Evolutionary conservation across 2,888 invertebrate species (phyloP), one percentile per base, ranked within the genome.

Genomic region (Ethmia dodecea): DNA sequence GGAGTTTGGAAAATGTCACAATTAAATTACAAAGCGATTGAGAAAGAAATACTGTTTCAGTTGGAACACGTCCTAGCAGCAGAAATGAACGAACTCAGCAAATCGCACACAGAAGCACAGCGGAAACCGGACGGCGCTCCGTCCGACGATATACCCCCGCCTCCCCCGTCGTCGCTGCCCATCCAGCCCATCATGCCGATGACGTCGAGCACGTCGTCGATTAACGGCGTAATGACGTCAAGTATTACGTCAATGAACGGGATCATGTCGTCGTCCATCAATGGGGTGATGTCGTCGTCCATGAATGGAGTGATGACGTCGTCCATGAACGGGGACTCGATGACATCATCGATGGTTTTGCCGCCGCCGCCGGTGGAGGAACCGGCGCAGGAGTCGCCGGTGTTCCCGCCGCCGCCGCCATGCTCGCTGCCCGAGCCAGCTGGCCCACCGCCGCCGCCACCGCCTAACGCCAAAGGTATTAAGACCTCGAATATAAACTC

Each of bases 401-500:
- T 55, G 40, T 72, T 72, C 55, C 76, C 78, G 14, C 77, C 63
- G 5, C 55, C 89, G 2, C 81, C 88, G 12, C 89, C 90, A 1
- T 89, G 73, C 38, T 37, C 91, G 33, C 73, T 94, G 25, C 94
- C 94, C 0, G 94, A 93, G 57, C 94, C 94, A 0, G 93, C 91
- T 1, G 92, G 89, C 38, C 92, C 92, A 0, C 93, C 93, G 1
- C 91, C 38, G 5, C 39, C 39, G 20, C 34, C 34, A 1, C 10
- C 90, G 3, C 90, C 89, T 12, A 41, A 49, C 11, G 45, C 40
- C 12, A 77, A 77, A 73, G 79, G 80, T 78, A 48, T 18, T 11
- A 11, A 18, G 5, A 18, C n/a, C n/a, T n/a, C n/a, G n/a, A n/a
- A n/a, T n/a, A n/a, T n/a, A n/a, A n/a, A n/a, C n/a, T n/a, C n/a